Conservation (phyloP, 2,113 vertebrate genomes). For the Meriones unguiculatus region DNA sequence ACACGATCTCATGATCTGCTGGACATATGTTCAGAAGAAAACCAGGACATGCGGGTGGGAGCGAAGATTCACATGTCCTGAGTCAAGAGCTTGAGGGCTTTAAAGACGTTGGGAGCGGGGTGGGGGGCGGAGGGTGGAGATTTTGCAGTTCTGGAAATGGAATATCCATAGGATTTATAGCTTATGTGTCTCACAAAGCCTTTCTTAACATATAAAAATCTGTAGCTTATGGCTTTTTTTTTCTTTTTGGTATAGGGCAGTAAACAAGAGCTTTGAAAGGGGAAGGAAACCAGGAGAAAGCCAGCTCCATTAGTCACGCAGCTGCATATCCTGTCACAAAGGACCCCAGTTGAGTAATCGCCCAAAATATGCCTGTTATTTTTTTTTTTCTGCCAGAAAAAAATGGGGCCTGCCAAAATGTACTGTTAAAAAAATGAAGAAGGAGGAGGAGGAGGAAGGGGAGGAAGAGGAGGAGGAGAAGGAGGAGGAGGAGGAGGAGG, state of each 20-base stretch:
- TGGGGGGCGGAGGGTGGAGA: conserved; percentile 76
- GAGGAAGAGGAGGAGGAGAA: neutral
- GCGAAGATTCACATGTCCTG: conserved; percentile 82
- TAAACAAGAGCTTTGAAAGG: conserved; percentile 89
- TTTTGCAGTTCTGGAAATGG: conserved; percentile 80
- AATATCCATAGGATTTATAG: conserved; percentile 88
- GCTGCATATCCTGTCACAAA: conserved; percentile 90
- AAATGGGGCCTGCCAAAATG: conserved; percentile 84
- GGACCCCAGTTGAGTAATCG: conserved; percentile 89
- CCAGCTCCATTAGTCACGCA: conserved; percentile 89
- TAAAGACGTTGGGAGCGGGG: conserved; percentile 79
- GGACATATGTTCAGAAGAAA: conserved; percentile 86
- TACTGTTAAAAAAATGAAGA: conserved; percentile 72
- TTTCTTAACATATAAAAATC: conserved; percentile 84
- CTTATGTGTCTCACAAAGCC: conserved; percentile 85
- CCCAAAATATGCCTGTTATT: conserved; percentile 89
- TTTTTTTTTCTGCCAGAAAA: conserved; percentile 85
- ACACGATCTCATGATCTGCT: conserved; percentile 82
- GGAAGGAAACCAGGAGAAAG: conserved; percentile 90
- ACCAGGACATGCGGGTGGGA: conserved; percentile 46
- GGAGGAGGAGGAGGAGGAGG: conserved; percentile 22
- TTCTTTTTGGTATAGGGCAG: conserved; percentile 77
- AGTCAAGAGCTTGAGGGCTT: conserved; percentile 83
- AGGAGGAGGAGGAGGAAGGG: neutral
- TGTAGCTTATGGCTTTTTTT: conserved; percentile 83